These are phyloP conservation scores for Dendrocincla tyrannina DNA, from an alignment of 2,797 vertebrate genomes.

Conservation along the genomic window DNA sequence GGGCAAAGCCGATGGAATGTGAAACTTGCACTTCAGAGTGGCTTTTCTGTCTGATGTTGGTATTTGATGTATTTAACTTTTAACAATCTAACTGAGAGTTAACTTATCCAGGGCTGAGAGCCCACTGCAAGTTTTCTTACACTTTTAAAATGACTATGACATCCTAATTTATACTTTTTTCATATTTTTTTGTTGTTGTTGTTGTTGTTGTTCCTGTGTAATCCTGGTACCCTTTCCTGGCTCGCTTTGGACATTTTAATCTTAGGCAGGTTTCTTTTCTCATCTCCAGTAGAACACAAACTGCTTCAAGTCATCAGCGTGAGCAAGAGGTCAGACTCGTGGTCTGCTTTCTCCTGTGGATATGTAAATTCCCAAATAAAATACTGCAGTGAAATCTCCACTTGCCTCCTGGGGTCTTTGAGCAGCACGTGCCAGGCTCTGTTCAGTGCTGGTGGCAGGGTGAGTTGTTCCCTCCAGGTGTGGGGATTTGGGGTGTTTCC, in stretches of 20 bases:
- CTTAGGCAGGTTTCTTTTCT: conserved; percentile 27
- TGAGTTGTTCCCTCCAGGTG: not conserved
- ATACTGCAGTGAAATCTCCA: conserved; percentile 71
- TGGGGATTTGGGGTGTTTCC: not conserved
- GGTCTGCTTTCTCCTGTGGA: conserved; percentile 75
- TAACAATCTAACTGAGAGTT: conserved; percentile 63
- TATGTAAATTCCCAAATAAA: conserved; percentile 83
- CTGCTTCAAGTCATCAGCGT: conserved; percentile 60
- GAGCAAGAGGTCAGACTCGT: conserved; percentile 35
- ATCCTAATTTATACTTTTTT: conserved; percentile 56
- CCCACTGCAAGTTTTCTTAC: conserved; percentile 59
- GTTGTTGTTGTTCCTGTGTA: not conserved
- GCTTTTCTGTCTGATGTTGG: conserved; percentile 35
- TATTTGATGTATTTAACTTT: conserved; percentile 47
- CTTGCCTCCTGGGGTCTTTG: not conserved
- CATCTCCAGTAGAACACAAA: conserved; percentile 52
- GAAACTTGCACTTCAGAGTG: conserved; percentile 54
- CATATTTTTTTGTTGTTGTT: not conserved
- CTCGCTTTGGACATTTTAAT: conserved; percentile 33
- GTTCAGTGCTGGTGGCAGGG: not conserved
- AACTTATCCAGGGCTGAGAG: conserved; percentile 58
- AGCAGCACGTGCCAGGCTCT: not conserved
- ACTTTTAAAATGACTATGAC: conserved; percentile 36
- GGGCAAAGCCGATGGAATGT: conserved; percentile 54
- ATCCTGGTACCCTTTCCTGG: not conserved